phyloP scores from a whole-genome alignment of 2,113 vertebrate species.

The Psilopsiagon aurifrons region DNA sequence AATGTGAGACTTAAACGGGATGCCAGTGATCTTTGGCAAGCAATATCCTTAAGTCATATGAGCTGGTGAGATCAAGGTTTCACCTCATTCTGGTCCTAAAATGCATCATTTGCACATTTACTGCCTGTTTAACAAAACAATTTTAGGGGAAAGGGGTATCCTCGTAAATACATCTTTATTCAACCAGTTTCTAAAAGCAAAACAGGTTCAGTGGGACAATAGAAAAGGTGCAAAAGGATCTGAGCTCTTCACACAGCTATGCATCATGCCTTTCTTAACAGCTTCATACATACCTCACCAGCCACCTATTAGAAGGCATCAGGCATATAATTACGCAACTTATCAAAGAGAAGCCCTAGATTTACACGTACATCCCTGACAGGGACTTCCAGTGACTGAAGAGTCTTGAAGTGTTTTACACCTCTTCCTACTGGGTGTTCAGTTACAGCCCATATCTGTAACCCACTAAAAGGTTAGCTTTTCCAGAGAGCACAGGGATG shows the following conservation, averaged over 20 bases:
- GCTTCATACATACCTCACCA: not conserved
- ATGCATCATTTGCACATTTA: not conserved
- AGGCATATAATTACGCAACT: not conserved
- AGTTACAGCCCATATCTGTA: not conserved
- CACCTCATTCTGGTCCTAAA: not conserved
- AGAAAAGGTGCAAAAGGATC: not conserved
- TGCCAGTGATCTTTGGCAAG: not conserved
- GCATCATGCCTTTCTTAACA: not conserved
- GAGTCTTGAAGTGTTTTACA: not conserved
- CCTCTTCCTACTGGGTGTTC: not conserved
- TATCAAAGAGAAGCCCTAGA: not conserved
- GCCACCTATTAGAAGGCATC: not conserved
- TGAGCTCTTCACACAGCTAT: not conserved
- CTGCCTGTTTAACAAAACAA: not conserved
- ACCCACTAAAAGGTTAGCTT: not conserved
- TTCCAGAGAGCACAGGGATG: not conserved
- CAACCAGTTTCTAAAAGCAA: not conserved
- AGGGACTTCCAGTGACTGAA: not conserved
- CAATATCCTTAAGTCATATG: not conserved
- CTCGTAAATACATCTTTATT: not conserved
- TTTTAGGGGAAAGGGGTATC: not conserved
- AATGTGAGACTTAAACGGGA: not conserved
- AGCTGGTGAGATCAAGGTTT: not conserved
- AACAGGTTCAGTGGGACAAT: not conserved
- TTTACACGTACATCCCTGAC: not conserved